A percentile compares a stretch with the other conserved stretches of the same genome.
Evolutionary conservation across 2,888 invertebrate genomes (phyloP).

Genomic region (Autographa gamma): DNA sequence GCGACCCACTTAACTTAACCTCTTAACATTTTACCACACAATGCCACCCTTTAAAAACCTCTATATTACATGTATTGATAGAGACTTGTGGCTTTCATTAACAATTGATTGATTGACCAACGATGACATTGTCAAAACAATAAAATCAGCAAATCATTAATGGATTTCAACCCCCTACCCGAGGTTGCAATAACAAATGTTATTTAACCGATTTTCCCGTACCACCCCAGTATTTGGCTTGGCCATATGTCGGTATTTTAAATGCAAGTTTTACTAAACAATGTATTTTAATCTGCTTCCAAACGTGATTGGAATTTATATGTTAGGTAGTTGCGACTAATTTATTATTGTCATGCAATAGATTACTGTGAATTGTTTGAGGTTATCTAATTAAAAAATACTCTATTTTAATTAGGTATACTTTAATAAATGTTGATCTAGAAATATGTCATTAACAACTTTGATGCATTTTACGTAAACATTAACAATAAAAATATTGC

Average conservation of each 20-base stretch:
- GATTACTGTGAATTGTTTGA: slow-evolving; percentile 8
- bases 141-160: slow-evolving; percentile 63
- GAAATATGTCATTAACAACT: too few relatives aligned
- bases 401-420: neutral
- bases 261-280: slow-evolving; percentile 46
- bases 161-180: slow-evolving; percentile 52
- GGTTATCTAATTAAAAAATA: neutral
- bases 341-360: slow-evolving; percentile 44
- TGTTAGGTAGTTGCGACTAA: slow-evolving; percentile 33
- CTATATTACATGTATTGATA: slow-evolving; percentile 49
- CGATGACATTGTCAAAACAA: slow-evolving; percentile 59
- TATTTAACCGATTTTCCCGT: neutral
- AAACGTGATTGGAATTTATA: slow-evolving; percentile 46
- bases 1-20: slow-evolving; percentile 35
- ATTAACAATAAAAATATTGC: too few relatives aligned
- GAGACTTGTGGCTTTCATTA: slow-evolving; percentile 60
- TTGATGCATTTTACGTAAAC: too few relatives aligned
- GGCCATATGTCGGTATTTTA: slow-evolving; percentile 59
- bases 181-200: slow-evolving; percentile 52
- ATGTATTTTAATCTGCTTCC: slow-evolving; percentile 44
- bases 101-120: slow-evolving; percentile 51
- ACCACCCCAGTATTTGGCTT: slow-evolving; percentile 51
- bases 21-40: slow-evolving; percentile 35
- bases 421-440: too few relatives aligned
- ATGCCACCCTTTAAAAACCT: slow-evolving; percentile 44